phyloP scores from a whole-genome alignment of 2,797 vertebrate genomes.

The Pangasius djambal region DNA sequence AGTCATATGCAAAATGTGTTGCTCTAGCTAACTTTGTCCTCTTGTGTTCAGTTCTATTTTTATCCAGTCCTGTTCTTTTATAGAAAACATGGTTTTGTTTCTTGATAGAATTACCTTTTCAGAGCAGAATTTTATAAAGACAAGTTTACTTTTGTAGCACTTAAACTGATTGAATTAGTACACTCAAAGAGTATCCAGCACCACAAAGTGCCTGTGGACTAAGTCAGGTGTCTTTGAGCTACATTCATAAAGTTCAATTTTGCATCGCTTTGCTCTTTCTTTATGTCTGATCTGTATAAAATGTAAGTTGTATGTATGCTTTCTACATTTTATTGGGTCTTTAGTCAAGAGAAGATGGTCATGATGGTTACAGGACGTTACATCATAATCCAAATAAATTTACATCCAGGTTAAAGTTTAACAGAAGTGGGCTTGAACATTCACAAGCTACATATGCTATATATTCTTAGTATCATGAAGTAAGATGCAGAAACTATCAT shows the following conservation, averaged over 20 bases:
- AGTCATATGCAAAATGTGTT: slow-evolving; percentile 44
- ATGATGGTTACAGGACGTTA: slow-evolving; percentile 37
- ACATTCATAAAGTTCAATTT: slow-evolving; percentile 50
- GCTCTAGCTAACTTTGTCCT: slow-evolving; percentile 43
- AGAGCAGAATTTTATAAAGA: slow-evolving; percentile 69
- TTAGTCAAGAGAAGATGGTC: slow-evolving; percentile 34
- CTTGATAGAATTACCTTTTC: slow-evolving; percentile 67
- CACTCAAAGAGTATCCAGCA: slow-evolving; percentile 74
- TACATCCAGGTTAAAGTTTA: slow-evolving; percentile 53
- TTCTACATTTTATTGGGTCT: slow-evolving; percentile 19
- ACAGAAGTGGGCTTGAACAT: slow-evolving; percentile 57
- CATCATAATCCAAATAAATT: slow-evolving; percentile 45
- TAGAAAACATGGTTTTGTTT: slow-evolving; percentile 56
- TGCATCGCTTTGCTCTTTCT: slow-evolving; percentile 49
- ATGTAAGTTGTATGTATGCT: slow-evolving; percentile 29
- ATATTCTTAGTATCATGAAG: slow-evolving; percentile 20
- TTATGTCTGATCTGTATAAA: slow-evolving; percentile 53
- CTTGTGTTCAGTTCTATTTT: slow-evolving; percentile 46
- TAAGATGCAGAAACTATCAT: slow-evolving; percentile 25
- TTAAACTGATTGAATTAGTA: slow-evolving; percentile 73
- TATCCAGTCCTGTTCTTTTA: slow-evolving; percentile 45
- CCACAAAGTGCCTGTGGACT: slow-evolving; percentile 82
- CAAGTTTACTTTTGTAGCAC: slow-evolving; percentile 76
- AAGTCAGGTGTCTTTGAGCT: slow-evolving; percentile 68
- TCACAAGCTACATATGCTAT: slow-evolving; percentile 52